Evolutionary conservation across 1,140 invertebrate genomes (phyloP).

Genomic region (Pissodes strobi): DNA sequence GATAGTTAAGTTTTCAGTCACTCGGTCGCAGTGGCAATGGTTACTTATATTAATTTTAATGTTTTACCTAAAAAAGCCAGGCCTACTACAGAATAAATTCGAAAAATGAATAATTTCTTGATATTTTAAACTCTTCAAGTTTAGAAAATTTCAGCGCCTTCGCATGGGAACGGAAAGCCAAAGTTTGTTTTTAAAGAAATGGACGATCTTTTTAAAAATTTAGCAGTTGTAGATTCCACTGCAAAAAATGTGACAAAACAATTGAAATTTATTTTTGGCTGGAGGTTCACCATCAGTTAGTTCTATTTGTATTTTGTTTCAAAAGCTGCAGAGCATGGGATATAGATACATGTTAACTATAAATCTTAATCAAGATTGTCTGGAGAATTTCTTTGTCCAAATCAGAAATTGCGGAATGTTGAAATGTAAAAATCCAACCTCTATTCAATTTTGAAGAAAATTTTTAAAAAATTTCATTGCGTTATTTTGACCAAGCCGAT

Average conservation of each 20-base stretch:
- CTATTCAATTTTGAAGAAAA: slow-evolving; percentile 8
- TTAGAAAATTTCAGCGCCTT: slow-evolving; percentile 6
- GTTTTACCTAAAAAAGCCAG: slow-evolving; percentile 9
- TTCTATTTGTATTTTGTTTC: slow-evolving; percentile 7
- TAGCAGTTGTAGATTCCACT: slow-evolving; percentile 4
- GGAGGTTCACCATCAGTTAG: slow-evolving; percentile 6
- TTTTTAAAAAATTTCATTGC: slow-evolving; percentile 7
- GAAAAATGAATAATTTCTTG: slow-evolving; percentile 15
- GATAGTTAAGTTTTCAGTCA: slow-evolving; percentile 44
- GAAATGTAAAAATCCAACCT: no score
- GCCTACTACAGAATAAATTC: slow-evolving; percentile 6
- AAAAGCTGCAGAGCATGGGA: slow-evolving; percentile 11
- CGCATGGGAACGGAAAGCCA: not conserved
- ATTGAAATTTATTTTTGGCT: no score
- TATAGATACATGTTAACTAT: slow-evolving; percentile 9
- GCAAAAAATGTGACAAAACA: slow-evolving; percentile 9
- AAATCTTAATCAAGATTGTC: slow-evolving; percentile 11
- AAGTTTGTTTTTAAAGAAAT: slow-evolving; percentile 12
- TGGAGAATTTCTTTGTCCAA: slow-evolving; percentile 12
- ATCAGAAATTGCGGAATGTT: slow-evolving; percentile 6
- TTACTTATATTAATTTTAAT: slow-evolving; percentile 16
- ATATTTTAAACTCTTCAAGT: not conserved
- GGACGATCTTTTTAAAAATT: slow-evolving; percentile 6
- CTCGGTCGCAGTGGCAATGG: slow-evolving; percentile 33
- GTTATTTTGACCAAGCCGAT: slow-evolving; percentile 10